Base-by-base conservation (phyloP, 2,888 invertebrate genomes). In the Morpho deidamia region DNA sequence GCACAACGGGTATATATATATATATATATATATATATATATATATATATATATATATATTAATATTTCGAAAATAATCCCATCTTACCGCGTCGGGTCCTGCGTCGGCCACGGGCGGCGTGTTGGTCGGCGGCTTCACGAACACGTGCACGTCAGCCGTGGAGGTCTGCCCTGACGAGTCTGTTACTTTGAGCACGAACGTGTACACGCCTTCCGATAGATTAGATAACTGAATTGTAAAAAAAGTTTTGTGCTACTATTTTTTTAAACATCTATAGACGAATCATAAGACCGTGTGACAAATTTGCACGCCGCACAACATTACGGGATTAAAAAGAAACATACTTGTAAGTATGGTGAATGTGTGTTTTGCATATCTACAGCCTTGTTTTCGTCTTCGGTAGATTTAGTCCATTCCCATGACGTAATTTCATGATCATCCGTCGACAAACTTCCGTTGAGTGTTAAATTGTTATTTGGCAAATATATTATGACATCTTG, bases 331-430 rank as follows among this genome's bases (percentile, higher is more conserved):
- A 5, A 23, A 23, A 23, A 23, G 23, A 4, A 32, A 34, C 9
- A 2, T 46, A 87, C 87, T 78, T 95, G 94, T 40, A 98, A 91
- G 72, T 95, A 96, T 0, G 97, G 96, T 0, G 97, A 97, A 68
- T 96, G 92, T 0, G 97, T 97, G 66, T 97, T 96, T 91, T 98
- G 97, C 97, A 98, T 98, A 73, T 98, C 98, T 8, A 97, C 97
- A 0, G 97, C 97, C 74, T 97, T 96, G 63, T 95, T 94, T 62
- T 96, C 95, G 72, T 96, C 96, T 45, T 95, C 94, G 0, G 95
- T 93, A 47, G 95, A 95, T 76, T 97, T 97, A 0, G 96, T 97
- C 98, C 98, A 98, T 78, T 98, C 97, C 96, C 98, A 99, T 23
- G 94, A 95, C 0, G 93, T 94, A 66, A 98, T 98, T 65, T 96